These are phyloP conservation scores for Stictocephala bisonia DNA, from an alignment of 2,888 invertebrate genomes.

Conservation along the genomic window DNA sequence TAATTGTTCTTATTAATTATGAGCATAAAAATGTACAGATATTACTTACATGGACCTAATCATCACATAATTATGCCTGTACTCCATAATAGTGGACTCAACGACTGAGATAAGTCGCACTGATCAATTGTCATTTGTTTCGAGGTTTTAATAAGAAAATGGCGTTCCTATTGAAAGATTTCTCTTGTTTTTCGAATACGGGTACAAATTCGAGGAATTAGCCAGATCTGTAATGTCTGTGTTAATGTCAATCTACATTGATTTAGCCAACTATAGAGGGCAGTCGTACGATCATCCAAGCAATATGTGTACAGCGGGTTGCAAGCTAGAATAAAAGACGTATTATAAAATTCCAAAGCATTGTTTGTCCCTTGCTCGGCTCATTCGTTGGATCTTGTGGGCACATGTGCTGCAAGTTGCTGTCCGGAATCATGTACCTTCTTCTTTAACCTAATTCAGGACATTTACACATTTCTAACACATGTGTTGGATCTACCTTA, in stretches of 20 bases:
- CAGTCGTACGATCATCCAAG: conserved; percentile 58
- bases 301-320: conserved; percentile 45
- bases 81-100: conserved; percentile 41
- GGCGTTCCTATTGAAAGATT: conserved; percentile 40
- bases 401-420: conserved; percentile 42
- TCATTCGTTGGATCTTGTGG: conserved; percentile 37
- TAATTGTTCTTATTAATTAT: too few species aligned
- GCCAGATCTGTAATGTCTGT: conserved; percentile 30
- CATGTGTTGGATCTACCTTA: conserved; percentile 5
- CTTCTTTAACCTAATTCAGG: conserved; percentile 36
- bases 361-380: conserved; percentile 30
- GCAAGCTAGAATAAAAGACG: conserved; percentile 34
- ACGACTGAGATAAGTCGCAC: conserved; percentile 27
- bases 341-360: conserved; percentile 22
- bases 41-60: too few species aligned
- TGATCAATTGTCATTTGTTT: conserved; percentile 43
- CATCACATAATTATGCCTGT: too few species aligned
- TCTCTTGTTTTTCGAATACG: conserved; percentile 37
- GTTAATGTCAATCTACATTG: conserved; percentile 2
- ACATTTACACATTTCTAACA: conserved; percentile 7
- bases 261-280: conserved; percentile 4
- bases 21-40: too few species aligned
- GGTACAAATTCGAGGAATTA: conserved; percentile 34
- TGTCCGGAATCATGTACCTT: conserved; percentile 36
- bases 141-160: conserved; percentile 41